Evolutionary conservation across 2,888 invertebrate species (phyloP).

Genomic region (Idaea aversata): DNA sequence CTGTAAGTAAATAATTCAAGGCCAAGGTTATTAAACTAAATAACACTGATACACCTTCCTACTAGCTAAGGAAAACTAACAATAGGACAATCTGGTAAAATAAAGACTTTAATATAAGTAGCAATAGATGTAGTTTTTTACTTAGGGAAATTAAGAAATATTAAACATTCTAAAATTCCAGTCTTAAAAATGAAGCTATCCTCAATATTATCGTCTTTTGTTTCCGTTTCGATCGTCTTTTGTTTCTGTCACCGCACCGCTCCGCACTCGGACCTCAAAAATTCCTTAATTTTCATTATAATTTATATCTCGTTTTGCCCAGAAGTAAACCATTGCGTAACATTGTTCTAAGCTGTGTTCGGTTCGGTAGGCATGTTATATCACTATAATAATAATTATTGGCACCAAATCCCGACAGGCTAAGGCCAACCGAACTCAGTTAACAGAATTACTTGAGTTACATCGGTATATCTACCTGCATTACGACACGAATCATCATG

Average conservation of each 20-base stretch:
- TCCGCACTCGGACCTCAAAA: too few species aligned
- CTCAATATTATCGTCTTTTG: too few species aligned
- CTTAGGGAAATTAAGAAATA: too few species aligned
- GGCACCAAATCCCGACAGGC: not conserved
- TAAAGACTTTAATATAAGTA: too few species aligned
- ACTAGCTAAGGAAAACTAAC: not conserved
- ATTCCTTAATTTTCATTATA: too few species aligned
- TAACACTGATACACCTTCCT: not conserved
- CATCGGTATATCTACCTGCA: constrained; percentile 4
- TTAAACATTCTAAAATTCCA: too few species aligned
- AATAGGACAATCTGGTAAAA: not conserved
- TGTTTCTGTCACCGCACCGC: too few species aligned
- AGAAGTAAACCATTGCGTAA: too few species aligned
- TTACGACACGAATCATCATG: constrained; percentile 5
- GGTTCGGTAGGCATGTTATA: not conserved
- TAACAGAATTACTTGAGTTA: constrained; percentile 9
- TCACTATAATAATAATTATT: not conserved
- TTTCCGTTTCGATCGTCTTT: too few species aligned
- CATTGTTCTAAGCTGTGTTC: not conserved
- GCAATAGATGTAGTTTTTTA: too few species aligned
- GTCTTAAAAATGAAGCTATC: too few species aligned
- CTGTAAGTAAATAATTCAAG: not conserved
- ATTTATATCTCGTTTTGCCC: too few species aligned
- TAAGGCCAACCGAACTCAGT: constrained; percentile 4
- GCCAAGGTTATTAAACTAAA: not conserved